Conservation (phyloP, 2,797 vertebrate species). For the Bovichtus variegatus region DNA sequence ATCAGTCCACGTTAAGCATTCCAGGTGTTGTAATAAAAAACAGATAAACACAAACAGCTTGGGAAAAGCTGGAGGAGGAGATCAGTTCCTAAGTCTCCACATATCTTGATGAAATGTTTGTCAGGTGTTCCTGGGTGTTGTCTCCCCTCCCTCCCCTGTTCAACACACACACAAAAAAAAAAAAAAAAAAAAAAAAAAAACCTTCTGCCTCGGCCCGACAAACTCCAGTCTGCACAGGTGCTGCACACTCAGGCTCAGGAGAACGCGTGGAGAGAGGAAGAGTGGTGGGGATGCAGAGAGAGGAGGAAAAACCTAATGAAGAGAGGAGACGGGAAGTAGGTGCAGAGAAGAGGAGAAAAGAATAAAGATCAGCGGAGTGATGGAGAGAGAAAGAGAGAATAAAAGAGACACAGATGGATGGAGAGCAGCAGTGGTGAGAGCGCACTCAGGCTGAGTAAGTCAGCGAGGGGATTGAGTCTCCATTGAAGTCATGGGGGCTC, state of each 20-base stretch:
- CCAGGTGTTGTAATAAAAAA: constrained; percentile 81
- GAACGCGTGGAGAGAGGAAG: constrained; percentile 23
- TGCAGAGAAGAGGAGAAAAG: constrained; percentile 16
- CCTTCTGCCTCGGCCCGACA: constrained; percentile 57
- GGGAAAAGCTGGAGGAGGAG: constrained; percentile 61
- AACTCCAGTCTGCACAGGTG: constrained; percentile 79
- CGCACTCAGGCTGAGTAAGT: constrained; percentile 73
- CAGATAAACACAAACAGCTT: constrained; percentile 64
- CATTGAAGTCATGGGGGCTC: constrained; percentile 85
- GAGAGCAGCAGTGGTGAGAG: constrained; percentile 70
- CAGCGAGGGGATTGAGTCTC: constrained; percentile 80
- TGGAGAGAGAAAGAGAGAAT: constrained; percentile 46
- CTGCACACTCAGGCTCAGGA: constrained; percentile 58
- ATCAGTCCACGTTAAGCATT: constrained; percentile 93
- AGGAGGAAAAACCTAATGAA: constrained; percentile 9
- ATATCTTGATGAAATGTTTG: constrained; percentile 72
- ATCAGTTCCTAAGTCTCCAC: constrained; percentile 80
- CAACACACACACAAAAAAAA: constrained; percentile 47
- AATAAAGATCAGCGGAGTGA: constrained; percentile 31
- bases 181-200: constrained; percentile 39
- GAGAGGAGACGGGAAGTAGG: constrained; percentile 27
- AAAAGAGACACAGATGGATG: constrained; percentile 60
- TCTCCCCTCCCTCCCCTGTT: constrained; percentile 64
- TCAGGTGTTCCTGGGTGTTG: constrained; percentile 71
- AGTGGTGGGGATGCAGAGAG: constrained; percentile 13